Conservation (phyloP, 2,888 invertebrate species). For the Augiades crinisus region DNA sequence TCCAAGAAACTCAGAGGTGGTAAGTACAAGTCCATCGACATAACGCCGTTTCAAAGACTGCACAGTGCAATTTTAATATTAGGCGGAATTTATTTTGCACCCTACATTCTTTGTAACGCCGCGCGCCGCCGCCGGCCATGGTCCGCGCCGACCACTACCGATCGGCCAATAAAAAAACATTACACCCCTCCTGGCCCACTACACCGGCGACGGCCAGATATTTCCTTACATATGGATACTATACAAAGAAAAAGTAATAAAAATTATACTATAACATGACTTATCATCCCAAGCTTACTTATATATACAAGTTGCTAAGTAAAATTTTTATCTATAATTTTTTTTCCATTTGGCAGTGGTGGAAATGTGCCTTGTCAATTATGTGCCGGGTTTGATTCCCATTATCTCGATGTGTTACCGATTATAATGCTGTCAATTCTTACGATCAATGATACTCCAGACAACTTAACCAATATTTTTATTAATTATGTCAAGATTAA, state of each 20-base stretch:
- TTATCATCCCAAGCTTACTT: slow-evolving; percentile 74
- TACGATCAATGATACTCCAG: slow-evolving; percentile 66
- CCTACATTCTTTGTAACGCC: slow-evolving; percentile 70
- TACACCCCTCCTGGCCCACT: slow-evolving; percentile 36
- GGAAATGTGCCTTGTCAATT: slow-evolving; percentile 81
- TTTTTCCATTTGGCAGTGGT: slow-evolving; percentile 76
- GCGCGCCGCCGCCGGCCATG: slow-evolving; percentile 44
- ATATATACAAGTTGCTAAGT: slow-evolving; percentile 64
- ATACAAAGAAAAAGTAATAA: slow-evolving; percentile 70
- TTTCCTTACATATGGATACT: slow-evolving; percentile 69
- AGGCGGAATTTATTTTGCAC: slow-evolving; percentile 77
- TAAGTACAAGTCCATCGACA: slow-evolving; percentile 68
- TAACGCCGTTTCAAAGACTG: slow-evolving; percentile 73
- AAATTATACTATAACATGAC: slow-evolving; percentile 78
- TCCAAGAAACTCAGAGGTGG: slow-evolving; percentile 62
- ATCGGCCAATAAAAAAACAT: slow-evolving; percentile 38
- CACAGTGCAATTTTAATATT: slow-evolving; percentile 74
- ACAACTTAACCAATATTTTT: slow-evolving; percentile 70
- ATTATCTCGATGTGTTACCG: slow-evolving; percentile 60
- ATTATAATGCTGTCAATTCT: slow-evolving; percentile 77
- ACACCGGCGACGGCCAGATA: slow-evolving; percentile 55
- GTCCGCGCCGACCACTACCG: slow-evolving; percentile 29
- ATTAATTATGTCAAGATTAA: slow-evolving; percentile 78
- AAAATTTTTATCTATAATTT: slow-evolving; percentile 56
- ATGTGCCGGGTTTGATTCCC: slow-evolving; percentile 55